Percentiles rank a stretch among this genome's conserved stretches.
These are phyloP conservation scores for Anoplophora glabripennis DNA, from an alignment of 1,140 invertebrate genomes.

Conservation along the genomic window DNA sequence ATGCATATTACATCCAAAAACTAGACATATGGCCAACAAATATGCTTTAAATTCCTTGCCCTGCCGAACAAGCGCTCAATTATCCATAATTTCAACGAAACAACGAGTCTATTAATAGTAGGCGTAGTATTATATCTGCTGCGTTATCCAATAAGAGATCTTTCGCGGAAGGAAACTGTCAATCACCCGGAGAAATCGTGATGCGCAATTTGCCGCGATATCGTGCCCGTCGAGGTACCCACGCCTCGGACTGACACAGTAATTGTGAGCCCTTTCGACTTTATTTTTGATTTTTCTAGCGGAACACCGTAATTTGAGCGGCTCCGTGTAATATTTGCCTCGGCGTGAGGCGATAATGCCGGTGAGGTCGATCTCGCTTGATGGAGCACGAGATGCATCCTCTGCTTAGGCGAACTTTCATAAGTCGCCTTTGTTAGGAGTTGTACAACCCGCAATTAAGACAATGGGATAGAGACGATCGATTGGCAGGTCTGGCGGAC, in stretches of 20 bases:
- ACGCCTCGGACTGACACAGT: conserved; percentile 32
- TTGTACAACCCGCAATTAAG: too few species aligned
- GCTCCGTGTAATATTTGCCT: conserved; percentile 39
- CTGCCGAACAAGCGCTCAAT: too few species aligned
- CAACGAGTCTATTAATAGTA: conserved; percentile 13
- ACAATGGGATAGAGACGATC: too few species aligned
- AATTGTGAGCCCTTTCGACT: conserved; percentile 34
- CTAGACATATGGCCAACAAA: too few species aligned
- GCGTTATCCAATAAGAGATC: conserved; percentile 19
- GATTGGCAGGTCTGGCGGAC: too few species aligned
- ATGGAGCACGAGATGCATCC: conserved; percentile 26
- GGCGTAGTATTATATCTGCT: conserved; percentile 18
- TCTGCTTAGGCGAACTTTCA: too few species aligned
- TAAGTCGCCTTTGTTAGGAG: too few species aligned
- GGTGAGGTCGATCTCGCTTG: conserved; percentile 12
- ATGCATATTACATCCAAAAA: too few species aligned
- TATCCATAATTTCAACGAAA: not conserved
- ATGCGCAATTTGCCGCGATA: conserved; percentile 31
- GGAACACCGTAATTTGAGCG: conserved; percentile 44
- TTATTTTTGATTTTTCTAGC: conserved; percentile 39
- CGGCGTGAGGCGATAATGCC: conserved; percentile 37
- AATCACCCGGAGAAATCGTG: conserved; percentile 22
- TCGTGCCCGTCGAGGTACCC: conserved; percentile 30
- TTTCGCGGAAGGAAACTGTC: conserved; percentile 31
- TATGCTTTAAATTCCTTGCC: too few species aligned